Evolutionary conservation across 1,140 invertebrate genomes (phyloP).

Genomic region (Trissolcus basalis): DNA sequence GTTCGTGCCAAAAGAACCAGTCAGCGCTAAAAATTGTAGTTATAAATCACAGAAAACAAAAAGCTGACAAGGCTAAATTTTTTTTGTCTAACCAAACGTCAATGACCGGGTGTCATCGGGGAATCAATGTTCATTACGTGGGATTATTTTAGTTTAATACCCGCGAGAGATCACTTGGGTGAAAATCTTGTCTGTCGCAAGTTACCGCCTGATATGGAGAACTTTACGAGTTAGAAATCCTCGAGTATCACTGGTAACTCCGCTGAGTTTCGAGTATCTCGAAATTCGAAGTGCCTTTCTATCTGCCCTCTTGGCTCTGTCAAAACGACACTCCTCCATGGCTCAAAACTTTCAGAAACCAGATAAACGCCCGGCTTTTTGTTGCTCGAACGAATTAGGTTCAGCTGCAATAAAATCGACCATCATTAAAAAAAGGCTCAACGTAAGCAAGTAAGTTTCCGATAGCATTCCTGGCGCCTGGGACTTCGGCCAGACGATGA

Average conservation of each 20-base stretch:
- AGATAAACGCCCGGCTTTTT: constrained; percentile 52
- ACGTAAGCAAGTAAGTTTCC: not conserved
- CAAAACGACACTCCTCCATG: constrained; percentile 43
- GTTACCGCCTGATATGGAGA: constrained; percentile 48
- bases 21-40: too few relatives aligned
- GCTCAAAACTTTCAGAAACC: constrained; percentile 49
- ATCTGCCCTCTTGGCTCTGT: constrained; percentile 49
- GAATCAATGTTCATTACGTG: too few relatives aligned
- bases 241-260: constrained; percentile 33
- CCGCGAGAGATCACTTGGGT: constrained; percentile 39
- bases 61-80: too few relatives aligned
- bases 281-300: constrained; percentile 56
- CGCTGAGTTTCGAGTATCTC: constrained; percentile 34
- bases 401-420: not conserved
- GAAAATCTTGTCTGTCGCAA: constrained; percentile 35
- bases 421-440: not conserved
- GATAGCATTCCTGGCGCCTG: not conserved
- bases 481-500: constrained; percentile 9
- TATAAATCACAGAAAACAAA: too few relatives aligned
- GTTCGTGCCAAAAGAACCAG: too few relatives aligned
- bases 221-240: constrained; percentile 62
- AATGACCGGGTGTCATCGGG: too few relatives aligned
- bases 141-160: constrained; percentile 23
- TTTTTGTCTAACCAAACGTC: too few relatives aligned
- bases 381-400: constrained; percentile 34